These are phyloP conservation scores for Pempheris klunzingeri DNA, from an alignment of 2,797 vertebrate species.

Conservation along the genomic window DNA sequence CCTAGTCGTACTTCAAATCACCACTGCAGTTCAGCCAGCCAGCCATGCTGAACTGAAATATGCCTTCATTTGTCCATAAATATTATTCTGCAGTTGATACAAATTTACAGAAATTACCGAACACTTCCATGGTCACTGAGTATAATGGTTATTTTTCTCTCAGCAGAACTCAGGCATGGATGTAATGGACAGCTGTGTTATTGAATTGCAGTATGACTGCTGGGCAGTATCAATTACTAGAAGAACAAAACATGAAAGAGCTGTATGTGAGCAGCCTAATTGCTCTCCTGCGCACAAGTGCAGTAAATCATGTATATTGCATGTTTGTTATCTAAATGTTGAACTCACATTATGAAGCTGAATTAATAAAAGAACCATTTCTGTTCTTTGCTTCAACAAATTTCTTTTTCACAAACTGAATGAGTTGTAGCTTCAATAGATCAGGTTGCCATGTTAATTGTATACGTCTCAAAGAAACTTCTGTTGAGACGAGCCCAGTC, in stretches of 20 bases:
- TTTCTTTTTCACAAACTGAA: neutral
- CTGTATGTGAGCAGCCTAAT: neutral
- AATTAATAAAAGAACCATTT: neutral
- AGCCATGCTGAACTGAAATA: constrained; percentile 14
- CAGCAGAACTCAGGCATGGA: neutral
- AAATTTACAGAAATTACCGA: constrained; percentile 6
- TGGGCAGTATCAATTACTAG: neutral
- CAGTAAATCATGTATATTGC: neutral
- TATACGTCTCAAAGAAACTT: neutral
- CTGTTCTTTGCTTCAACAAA: neutral
- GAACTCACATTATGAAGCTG: neutral
- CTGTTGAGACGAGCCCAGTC: neutral
- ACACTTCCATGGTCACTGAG: constrained; percentile 23
- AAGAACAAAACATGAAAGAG: neutral
- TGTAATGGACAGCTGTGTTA: constrained; percentile 24
- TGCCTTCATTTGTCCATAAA: constrained; percentile 16
- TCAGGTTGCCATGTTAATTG: neutral
- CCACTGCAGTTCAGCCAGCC: neutral
- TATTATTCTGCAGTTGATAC: constrained; percentile 15
- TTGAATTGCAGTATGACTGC: constrained; percentile 7
- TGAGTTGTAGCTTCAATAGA: neutral
- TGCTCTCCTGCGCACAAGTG: neutral
- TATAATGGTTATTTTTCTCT: constrained; percentile 18
- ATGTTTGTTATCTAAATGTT: neutral
- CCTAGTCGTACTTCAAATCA: constrained; percentile 12